phyloP scores from a whole-genome alignment of 2,113 vertebrate species.

The Ammodytes dubius region DNA sequence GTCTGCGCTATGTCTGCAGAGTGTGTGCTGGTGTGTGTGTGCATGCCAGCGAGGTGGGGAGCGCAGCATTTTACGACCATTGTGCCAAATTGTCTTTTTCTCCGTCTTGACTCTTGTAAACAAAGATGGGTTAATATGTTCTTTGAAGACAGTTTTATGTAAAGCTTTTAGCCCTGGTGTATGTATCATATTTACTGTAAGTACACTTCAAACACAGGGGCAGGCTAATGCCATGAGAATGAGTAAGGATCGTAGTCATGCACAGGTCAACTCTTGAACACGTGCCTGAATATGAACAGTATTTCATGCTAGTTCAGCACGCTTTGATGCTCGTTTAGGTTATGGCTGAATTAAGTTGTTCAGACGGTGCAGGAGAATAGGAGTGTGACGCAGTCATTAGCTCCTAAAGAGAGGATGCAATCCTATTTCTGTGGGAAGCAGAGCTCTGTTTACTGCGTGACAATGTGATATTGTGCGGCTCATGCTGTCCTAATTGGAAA shows the following conservation, averaged over 20 bases:
- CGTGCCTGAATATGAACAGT: constrained; percentile 79
- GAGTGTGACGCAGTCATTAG: constrained; percentile 73
- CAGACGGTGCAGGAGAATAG: constrained; percentile 48
- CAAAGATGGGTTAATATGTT: constrained; percentile 89
- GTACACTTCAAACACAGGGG: constrained; percentile 86
- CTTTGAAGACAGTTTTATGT: constrained; percentile 88
- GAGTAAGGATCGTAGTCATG: constrained; percentile 74
- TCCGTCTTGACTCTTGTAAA: constrained; percentile 86
- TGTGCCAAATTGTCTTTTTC: constrained; percentile 86
- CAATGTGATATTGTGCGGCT: constrained; percentile 81
- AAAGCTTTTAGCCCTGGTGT: constrained; percentile 89
- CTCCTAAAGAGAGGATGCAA: constrained; percentile 71
- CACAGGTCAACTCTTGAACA: constrained; percentile 76
- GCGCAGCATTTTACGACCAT: constrained; percentile 82
- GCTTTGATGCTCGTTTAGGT: constrained; percentile 60
- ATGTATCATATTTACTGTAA: constrained; percentile 91
- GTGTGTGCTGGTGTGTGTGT: constrained; percentile 58
- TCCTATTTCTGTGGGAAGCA: constrained; percentile 76
- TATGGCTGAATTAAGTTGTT: constrained; percentile 58
- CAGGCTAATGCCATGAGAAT: constrained; percentile 77
- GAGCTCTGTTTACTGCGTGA: constrained; percentile 82
- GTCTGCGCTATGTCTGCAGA: constrained; percentile 85
- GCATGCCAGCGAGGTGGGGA: constrained; percentile 67
- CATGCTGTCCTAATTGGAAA: constrained; percentile 84
- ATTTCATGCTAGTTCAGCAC: constrained; percentile 54